These are phyloP conservation scores for Seira musarum DNA, from an alignment of 2,888 invertebrate species.

Conservation along the genomic window DNA sequence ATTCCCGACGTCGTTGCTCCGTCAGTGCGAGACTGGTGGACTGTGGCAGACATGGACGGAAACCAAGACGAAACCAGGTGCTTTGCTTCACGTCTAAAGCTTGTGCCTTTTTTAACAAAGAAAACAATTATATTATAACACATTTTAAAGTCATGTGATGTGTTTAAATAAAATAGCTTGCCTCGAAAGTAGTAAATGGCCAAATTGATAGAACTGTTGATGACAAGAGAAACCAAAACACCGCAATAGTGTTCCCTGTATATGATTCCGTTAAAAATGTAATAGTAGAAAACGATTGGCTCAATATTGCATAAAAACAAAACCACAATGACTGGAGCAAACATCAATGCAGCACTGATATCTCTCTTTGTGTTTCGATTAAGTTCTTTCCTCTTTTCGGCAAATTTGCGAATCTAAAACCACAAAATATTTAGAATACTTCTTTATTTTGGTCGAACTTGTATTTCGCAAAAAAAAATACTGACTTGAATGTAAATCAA, in stretches of 20 bases:
- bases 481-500: constrained; percentile 24
- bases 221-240: not conserved
- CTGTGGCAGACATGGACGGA: no score
- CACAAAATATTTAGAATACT: not conserved
- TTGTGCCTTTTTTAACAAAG: not conserved
- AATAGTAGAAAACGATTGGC: not conserved
- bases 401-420: constrained; percentile 7
- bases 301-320: not conserved
- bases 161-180: no score
- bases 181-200: constrained; percentile 31
- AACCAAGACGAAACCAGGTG: no score
- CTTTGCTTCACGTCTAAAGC: not conserved
- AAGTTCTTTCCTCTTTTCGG: not conserved
- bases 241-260: constrained; percentile 12
- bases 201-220: constrained; percentile 20
- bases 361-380: not conserved
- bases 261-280: not conserved
- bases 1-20: no score
- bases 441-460: no score
- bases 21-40: no score
- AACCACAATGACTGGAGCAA: constrained; percentile 14
- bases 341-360: constrained; percentile 22
- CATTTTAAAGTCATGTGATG: not conserved
- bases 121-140: not conserved
- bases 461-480: no score